Conservation (phyloP, 1,140 invertebrate genomes). For the Pogonomyrmex barbatus region DNA sequence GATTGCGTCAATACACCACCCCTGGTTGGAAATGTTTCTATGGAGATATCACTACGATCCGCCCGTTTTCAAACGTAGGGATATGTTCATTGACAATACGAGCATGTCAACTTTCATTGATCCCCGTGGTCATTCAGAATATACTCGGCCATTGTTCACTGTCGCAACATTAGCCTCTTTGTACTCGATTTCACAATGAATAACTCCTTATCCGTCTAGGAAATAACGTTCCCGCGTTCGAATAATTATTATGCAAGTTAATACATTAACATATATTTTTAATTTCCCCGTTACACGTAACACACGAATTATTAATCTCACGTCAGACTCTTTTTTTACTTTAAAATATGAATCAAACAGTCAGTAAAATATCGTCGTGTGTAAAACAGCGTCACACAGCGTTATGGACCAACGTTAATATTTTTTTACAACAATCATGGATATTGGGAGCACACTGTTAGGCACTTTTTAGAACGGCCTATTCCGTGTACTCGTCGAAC, state of each 20-base stretch:
- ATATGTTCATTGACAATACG: constrained; percentile 40
- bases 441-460: not conserved
- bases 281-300: not conserved
- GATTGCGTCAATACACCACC: constrained; percentile 17
- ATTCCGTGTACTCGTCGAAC: constrained; percentile 24
- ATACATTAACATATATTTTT: not conserved
- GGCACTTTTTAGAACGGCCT: constrained; percentile 36
- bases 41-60: not conserved
- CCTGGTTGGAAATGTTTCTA: constrained; percentile 31
- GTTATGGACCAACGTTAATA: not conserved
- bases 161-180: constrained; percentile 38
- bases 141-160: constrained; percentile 44
- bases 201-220: constrained; percentile 21
- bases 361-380: not conserved
- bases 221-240: not conserved
- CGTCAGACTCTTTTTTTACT: not conserved
- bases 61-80: not conserved
- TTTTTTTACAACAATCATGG: not conserved
- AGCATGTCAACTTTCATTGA: constrained; percentile 52
- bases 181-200: constrained; percentile 33
- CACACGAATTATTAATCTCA: not conserved
- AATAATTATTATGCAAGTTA: constrained; percentile 17
- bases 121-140: constrained; percentile 34
- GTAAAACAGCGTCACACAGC: not conserved
- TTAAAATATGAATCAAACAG: not conserved